Evolutionary conservation across 2,888 invertebrate genomes (phyloP), one percentile per base, ranked within the genome.

Genomic region (Caenorhabditis japonica): DNA sequence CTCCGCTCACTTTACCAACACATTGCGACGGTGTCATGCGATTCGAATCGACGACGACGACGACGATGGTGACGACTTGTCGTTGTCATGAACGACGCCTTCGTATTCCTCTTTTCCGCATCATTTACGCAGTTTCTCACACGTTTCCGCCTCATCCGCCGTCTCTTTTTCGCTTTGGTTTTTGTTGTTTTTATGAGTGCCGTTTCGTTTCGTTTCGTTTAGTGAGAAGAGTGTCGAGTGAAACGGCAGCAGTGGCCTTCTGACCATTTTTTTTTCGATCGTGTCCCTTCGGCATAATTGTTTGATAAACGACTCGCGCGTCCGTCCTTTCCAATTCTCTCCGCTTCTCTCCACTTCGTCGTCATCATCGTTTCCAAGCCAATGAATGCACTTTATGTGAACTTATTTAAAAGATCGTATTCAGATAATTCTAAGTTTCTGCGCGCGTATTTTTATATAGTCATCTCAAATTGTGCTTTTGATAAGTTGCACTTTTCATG

Each of bases 51-150:
- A n/a, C n/a, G n/a, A n/a, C n/a, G n/a, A n/a, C n/a, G n/a, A n/a
- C n/a, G n/a, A n/a, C n/a, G n/a, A n/a, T 27, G 17, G 3, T 19
- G 39, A n/a, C 39, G 19, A 27, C 27, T 19, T 7, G 47, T 51
- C 21, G 38, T 51, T 23, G 36, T 25, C 21, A 36, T 36, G 27
- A 27, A 17, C 51, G 34, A n/a, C 33, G 23, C 23, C 15, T 13
- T 56, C 34, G 27, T 30, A n/a, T 21, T 56, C 56, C 30, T 51
- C 19, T 53, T 55, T 64, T 64, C 64, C 56, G 66, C 66, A 41
- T 51, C 66, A 66, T 66, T 66, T 58, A 34, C 66, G 51, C 52
- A 66, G 47, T 53, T 70, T 61, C 70, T 70, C 69, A 69, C 69
- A 59, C 69, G 41, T 69, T 69, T 69, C 69, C 69, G 69, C 69